A percentile compares a stretch with the other conserved stretches of the same genome.
Evolutionary conservation across 2,797 vertebrate genomes (phyloP).

Genomic region (Limnodromus scolopaceus): DNA sequence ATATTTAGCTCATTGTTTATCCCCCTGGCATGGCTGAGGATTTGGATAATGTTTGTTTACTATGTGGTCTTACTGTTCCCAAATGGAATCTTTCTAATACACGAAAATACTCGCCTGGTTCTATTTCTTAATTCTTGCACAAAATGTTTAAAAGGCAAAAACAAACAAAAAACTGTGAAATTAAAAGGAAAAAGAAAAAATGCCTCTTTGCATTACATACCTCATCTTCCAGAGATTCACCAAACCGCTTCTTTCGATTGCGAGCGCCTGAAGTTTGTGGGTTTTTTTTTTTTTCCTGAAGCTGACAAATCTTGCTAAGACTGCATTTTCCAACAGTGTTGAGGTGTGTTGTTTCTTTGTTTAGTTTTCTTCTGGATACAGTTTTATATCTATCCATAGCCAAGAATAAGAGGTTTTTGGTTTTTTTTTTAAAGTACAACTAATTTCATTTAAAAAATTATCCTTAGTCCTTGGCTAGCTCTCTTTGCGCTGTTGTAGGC

Average conservation of each 20-base stretch:
- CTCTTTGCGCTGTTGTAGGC: slow-evolving; percentile 56
- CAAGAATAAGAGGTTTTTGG: slow-evolving; percentile 23
- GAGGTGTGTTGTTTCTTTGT: slow-evolving; percentile 31
- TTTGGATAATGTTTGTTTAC: slow-evolving; percentile 36
- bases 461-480: slow-evolving; percentile 58
- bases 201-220: slow-evolving; percentile 81
- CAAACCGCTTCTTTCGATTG: slow-evolving; percentile 63
- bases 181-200: slow-evolving; percentile 49
- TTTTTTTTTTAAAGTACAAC: neutral
- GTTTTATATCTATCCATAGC: neutral
- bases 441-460: slow-evolving; percentile 1
- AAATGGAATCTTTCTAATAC: slow-evolving; percentile 58
- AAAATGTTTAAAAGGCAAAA: slow-evolving; percentile 60
- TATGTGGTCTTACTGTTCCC: slow-evolving; percentile 41
- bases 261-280: slow-evolving; percentile 27
- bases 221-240: slow-evolving; percentile 79
- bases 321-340: slow-evolving; percentile 47
- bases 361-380: slow-evolving; percentile 33
- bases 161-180: slow-evolving; percentile 79
- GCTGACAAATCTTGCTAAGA: slow-evolving; percentile 38
- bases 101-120: slow-evolving; percentile 56
- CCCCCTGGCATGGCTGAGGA: slow-evolving; percentile 53
- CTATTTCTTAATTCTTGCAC: slow-evolving; percentile 73
- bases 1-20: slow-evolving; percentile 62
- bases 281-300: slow-evolving; percentile 51